Conservation (phyloP, 2,113 vertebrate genomes). For the Tragelaphus imberbis region DNA sequence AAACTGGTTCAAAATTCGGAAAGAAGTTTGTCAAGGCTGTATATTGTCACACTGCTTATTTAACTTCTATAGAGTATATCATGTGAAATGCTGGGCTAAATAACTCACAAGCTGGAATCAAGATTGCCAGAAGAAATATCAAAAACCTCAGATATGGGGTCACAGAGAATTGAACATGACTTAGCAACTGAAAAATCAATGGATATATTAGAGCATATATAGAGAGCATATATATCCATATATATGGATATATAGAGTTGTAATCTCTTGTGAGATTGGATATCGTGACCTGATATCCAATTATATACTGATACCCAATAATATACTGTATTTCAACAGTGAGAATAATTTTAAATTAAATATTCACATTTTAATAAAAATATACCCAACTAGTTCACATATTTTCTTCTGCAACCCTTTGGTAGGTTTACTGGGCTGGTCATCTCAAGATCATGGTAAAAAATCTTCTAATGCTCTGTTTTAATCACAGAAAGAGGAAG, state of each 20-base stretch:
- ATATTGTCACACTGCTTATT: neutral
- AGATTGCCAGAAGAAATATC: neutral
- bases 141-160: neutral
- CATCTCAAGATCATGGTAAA: neutral
- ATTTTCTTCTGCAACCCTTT: neutral
- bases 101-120: neutral
- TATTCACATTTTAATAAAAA: constrained; percentile 12
- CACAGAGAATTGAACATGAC: neutral
- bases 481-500: neutral
- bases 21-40: neutral
- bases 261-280: neutral
- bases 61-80: neutral
- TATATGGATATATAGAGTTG: neutral
- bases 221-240: neutral
- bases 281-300: neutral
- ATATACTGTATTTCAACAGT: neutral
- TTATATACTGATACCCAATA: neutral
- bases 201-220: neutral
- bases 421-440: neutral
- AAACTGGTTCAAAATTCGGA: neutral
- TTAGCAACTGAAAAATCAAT: neutral
- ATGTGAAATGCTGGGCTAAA: neutral
- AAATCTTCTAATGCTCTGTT: neutral
- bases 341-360: neutral
- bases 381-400: neutral